Evolutionary conservation across 2,888 invertebrate species (phyloP).

Genomic region (Sphaerophoria rueppellii): DNA sequence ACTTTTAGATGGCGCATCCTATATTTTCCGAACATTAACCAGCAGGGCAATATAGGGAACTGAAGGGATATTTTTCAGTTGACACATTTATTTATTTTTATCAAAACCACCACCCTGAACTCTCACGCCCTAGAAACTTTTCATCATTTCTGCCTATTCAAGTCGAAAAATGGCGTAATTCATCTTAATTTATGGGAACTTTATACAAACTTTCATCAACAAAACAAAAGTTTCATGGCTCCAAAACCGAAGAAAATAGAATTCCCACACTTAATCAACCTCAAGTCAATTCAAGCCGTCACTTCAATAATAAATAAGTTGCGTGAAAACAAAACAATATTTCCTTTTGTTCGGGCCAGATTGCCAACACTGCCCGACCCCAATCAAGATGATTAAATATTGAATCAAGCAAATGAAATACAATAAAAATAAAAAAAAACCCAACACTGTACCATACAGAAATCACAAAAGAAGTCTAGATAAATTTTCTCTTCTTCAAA

Average conservation of each 20-base stretch:
- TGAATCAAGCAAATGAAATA: slow-evolving; percentile 49
- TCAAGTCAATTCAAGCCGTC: slow-evolving; percentile 10
- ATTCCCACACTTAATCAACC: slow-evolving; percentile 56
- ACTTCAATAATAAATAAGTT: neutral
- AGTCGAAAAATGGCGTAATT: too few species aligned
- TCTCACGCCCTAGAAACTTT: too few species aligned
- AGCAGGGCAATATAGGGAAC: too few species aligned
- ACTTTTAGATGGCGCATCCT: too few species aligned
- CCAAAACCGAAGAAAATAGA: neutral
- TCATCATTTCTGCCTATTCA: too few species aligned
- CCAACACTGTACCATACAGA: neutral
- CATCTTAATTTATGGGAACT: neutral
- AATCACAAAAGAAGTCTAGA: slow-evolving; percentile 7
- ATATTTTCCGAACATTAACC: too few species aligned
- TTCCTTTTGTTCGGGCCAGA: slow-evolving; percentile 7
- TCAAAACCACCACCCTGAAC: too few species aligned
- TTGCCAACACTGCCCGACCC: neutral
- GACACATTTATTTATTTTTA: too few species aligned
- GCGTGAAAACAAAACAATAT: slow-evolving; percentile 27
- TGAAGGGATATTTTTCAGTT: too few species aligned
- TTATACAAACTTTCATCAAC: neutral
- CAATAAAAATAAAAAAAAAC: slow-evolving; percentile 2
- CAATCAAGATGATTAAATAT: slow-evolving; percentile 48
- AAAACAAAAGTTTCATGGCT: neutral
- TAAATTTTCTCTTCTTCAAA: slow-evolving; percentile 7